Conservation (phyloP, 1,140 invertebrate species). For the Pachypeltis micranthus region DNA sequence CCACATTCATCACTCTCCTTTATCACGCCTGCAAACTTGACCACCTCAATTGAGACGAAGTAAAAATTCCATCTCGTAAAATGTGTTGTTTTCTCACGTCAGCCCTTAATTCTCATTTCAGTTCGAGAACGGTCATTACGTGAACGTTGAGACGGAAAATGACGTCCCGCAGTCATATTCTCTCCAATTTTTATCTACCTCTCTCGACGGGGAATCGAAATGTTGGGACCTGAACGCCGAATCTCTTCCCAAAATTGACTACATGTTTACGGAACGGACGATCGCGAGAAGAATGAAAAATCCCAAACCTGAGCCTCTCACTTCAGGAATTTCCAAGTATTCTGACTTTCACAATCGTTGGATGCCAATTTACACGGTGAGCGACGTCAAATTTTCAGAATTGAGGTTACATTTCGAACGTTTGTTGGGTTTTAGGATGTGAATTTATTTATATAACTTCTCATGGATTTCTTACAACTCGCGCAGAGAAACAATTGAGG, state of each 20-base stretch:
- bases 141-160: conserved; percentile 13
- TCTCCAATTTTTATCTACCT: conserved; percentile 49
- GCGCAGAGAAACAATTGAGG: too few relatives aligned
- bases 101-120: background rate
- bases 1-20: too few relatives aligned
- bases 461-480: too few relatives aligned
- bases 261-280: conserved; percentile 1
- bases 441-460: too few relatives aligned
- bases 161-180: conserved; percentile 25
- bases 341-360: background rate
- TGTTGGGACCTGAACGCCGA: conserved; percentile 53
- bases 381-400: too few relatives aligned
- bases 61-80: too few relatives aligned
- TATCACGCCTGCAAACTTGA: too few relatives aligned
- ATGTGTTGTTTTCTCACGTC: too few relatives aligned
- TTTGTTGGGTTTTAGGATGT: too few relatives aligned
- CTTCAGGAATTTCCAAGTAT: conserved; percentile 2
- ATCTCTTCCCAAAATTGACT: conserved; percentile 9
- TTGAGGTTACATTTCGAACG: too few relatives aligned
- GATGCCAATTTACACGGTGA: conserved; percentile 8
- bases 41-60: too few relatives aligned
- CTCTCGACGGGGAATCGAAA: conserved; percentile 50
- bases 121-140: conserved; percentile 13
- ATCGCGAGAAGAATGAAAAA: background rate
- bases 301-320: background rate